Evolutionary conservation across 2,888 invertebrate genomes (phyloP), one percentile per base, ranked within the genome.

Genomic region (Synergus umbraculus): DNA sequence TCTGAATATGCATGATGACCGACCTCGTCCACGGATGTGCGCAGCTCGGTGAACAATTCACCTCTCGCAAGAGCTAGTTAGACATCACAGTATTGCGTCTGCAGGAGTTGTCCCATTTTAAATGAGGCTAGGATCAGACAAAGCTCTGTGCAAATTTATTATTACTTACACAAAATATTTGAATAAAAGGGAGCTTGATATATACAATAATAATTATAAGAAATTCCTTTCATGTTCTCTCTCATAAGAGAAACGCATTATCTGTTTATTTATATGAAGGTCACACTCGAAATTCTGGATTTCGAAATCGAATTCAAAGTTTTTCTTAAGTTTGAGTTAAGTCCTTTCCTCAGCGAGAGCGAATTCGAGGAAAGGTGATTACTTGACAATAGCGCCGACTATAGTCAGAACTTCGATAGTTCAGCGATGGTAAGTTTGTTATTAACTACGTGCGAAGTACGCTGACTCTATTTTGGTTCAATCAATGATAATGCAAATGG

Each of bases 311-410:
- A 22, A 67, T 67, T 44, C 22, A 67, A 67, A 67, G 22, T 22
- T 67, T 49, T 69, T 13, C 3, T 0, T 4, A 69, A 69, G 69
- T 69, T 46, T 49, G 15, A 15, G 7, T 49, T 29, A 69, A 69
- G 69, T 69, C 29, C 8, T 15, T 69, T 69, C 13, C 49, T 2
- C 13, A 29, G 46, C 29, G 49, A 79, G 80, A 73, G 78, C 76
- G 60, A 80, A 79, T 78, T 81, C 78, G 73, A 69, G 76, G 78
- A 82, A 81, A 83, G 81, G 83, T 82, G 83, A 83, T 83, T 82
- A 82, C 82, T 80, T 83, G 83, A 83, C 83, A 82, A 83, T 82
- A 80, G 83, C 78, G 65, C 78, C 76, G 58, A 64, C 44, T 79
- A 76, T 77, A 76, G 78, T 66, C 41, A 54, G 69, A 78, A 80